Conservation (phyloP, 2,113 vertebrate genomes). For the Origma solitaria region DNA sequence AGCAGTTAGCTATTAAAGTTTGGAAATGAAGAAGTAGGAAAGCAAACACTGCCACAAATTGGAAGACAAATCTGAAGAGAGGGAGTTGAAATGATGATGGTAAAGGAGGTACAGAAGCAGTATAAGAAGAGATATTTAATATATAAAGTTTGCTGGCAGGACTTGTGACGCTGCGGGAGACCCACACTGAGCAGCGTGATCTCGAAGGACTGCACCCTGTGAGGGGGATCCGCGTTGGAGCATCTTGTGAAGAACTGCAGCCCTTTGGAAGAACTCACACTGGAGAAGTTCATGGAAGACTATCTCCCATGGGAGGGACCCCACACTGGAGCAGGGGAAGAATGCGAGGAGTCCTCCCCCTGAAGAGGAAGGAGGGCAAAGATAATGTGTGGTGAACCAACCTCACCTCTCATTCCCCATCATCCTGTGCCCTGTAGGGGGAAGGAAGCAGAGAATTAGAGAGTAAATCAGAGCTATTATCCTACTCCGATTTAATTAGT, state of each 20-base stretch:
- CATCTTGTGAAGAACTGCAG: not conserved
- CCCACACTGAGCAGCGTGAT: not conserved
- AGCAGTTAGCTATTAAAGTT: not conserved
- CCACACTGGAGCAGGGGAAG: fast-evolving
- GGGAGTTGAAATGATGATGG: not conserved
- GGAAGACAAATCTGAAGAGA: not conserved
- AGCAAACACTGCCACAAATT: not conserved
- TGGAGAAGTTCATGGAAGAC: not conserved
- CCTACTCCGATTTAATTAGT: not conserved
- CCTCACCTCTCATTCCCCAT: not conserved
- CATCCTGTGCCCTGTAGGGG: not conserved
- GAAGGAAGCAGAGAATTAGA: not conserved
- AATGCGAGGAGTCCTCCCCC: not conserved
- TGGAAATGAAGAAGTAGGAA: not conserved
- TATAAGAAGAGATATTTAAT: not conserved
- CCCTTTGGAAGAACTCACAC: not conserved
- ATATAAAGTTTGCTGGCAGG: not conserved
- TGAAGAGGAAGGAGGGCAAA: not conserved
- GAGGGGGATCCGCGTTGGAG: fast-evolving
- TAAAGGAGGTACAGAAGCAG: not conserved
- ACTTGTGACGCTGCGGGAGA: not conserved
- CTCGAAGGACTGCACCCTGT: no score
- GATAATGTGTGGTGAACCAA: not conserved
- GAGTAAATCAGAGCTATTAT: not conserved
- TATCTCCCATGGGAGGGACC: not conserved